Percentiles rank a stretch among this genome's conserved stretches.
phyloP scores from a whole-genome alignment of 2,888 invertebrate genomes.

The Euclidia mi region DNA sequence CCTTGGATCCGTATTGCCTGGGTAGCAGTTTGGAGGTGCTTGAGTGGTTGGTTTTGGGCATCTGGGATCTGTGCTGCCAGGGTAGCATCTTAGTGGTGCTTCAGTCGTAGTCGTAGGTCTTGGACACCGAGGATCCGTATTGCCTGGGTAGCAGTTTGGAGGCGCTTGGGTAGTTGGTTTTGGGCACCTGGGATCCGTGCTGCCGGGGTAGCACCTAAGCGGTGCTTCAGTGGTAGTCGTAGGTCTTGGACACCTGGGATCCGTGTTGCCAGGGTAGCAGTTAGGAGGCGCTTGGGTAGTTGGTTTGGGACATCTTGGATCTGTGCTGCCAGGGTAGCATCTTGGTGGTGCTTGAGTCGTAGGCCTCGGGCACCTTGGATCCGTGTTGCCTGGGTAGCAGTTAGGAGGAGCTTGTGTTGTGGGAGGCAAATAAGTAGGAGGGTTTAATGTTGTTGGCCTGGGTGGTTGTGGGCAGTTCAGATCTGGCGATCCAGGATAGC shows the following conservation, averaged over 20 bases:
- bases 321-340: constrained; percentile 71
- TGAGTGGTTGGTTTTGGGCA: constrained; percentile 49
- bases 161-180: constrained; percentile 54
- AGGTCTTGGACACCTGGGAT: constrained; percentile 64
- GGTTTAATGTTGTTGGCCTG: constrained; percentile 57
- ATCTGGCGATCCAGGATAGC: constrained; percentile 61
- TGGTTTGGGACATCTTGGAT: constrained; percentile 62
- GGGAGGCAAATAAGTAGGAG: constrained; percentile 50
- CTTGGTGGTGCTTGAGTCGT: constrained; percentile 50
- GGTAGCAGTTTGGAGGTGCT: constrained; percentile 41
- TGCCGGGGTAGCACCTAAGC: constrained; percentile 65
- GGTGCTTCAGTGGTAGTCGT: constrained; percentile 53
- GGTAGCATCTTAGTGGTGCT: constrained; percentile 52
- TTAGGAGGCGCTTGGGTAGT: constrained; percentile 50
- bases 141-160: constrained; percentile 66
- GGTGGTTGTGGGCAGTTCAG: constrained; percentile 56
- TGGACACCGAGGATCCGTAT: constrained; percentile 57
- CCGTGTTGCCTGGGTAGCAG: constrained; percentile 70
- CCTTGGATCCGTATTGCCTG: constrained; percentile 38
- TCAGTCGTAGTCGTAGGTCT: constrained; percentile 56
- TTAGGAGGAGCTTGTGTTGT: constrained; percentile 63
- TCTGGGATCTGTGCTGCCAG: constrained; percentile 63
- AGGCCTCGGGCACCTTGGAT: constrained; percentile 68
- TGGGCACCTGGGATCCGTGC: constrained; percentile 62
- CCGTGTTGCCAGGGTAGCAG: constrained; percentile 66